These are phyloP conservation scores for Coracopsis vasa DNA, from an alignment of 2,113 vertebrate species.

Conservation along the genomic window DNA sequence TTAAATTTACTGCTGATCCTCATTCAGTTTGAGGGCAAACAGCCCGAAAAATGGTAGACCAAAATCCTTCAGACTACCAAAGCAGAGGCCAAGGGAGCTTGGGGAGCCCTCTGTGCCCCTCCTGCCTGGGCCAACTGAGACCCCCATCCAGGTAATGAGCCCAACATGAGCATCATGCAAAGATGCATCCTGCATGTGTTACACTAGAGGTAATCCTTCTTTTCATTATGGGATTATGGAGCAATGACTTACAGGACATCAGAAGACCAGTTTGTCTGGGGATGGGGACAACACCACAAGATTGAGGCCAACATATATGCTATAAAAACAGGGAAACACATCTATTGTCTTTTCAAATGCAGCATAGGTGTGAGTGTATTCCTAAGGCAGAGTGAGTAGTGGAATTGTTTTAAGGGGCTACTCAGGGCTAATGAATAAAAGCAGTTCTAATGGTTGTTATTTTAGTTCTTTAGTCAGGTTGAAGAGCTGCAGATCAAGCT, in stretches of 20 bases:
- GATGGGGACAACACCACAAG: accelerated
- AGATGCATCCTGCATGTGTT: background rate
- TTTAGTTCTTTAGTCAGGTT: background rate
- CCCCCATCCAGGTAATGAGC: background rate
- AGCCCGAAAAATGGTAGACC: background rate
- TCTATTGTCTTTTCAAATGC: background rate
- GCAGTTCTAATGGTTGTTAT: background rate
- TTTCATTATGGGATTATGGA: conserved; percentile 20
- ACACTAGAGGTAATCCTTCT: background rate
- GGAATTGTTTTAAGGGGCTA: background rate
- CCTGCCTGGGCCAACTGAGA: background rate
- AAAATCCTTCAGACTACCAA: background rate
- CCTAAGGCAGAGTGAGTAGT: background rate
- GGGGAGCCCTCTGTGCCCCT: background rate
- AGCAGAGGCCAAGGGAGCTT: background rate
- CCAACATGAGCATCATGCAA: accelerated
- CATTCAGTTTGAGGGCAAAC: background rate
- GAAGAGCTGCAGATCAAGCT: background rate
- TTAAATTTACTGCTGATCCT: background rate
- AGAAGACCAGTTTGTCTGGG: background rate
- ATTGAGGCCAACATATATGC: background rate
- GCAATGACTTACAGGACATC: background rate
- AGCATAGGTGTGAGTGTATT: background rate
- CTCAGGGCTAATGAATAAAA: background rate
- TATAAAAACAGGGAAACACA: background rate